Base-by-base conservation (phyloP, 2,797 vertebrate genomes). In the Pagetopsis macropterus region DNA sequence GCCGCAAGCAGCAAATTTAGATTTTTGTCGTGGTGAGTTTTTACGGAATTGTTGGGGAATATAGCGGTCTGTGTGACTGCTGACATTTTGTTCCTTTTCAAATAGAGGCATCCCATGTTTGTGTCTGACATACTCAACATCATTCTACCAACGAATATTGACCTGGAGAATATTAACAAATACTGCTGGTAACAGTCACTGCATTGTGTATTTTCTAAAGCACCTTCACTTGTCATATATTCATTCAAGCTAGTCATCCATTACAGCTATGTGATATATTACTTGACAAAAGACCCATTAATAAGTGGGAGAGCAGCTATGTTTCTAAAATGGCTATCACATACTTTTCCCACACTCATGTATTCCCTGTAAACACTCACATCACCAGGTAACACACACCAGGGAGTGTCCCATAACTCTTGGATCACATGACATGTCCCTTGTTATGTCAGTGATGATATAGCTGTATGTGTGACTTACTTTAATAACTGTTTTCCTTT, bases 231-330 rank as follows among this genome's bases (percentile, higher is more conserved):
- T 86, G 70, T 87, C 63, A 70, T 9, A 49, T 63, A 69, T 69
- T 76, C 75, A 81, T 72, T 83, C 48, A 67, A 76, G 54, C 45
- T 64, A 44, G 45, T 84, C 75, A 86, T 76, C 84, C 46, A 49
- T 81, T 76, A 54, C 72, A 48, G 79, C 72, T 43, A 64, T 56
- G 67, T 55, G 78, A 89, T 86, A 87, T 70, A 72, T 75, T 80
- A 21, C 51, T 59, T 40, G n/a, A 89, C 61, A 91, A 89, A 79
- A 85, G 88, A 45, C 55, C 84, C 78, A 81, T 86, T 82, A 86
- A 78, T 85, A 87, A 75, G 78, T 64, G 71, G 62, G 76, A 79
- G 78, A 75, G 52, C 52, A 69, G 67, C 61, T 75, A 65, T 48
- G 60, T 81, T 81, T 73, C 62, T 73, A 9, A 71, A 87, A 59